Conservation (phyloP, 2,888 invertebrate genomes). For the Phymatocera aterrima region DNA sequence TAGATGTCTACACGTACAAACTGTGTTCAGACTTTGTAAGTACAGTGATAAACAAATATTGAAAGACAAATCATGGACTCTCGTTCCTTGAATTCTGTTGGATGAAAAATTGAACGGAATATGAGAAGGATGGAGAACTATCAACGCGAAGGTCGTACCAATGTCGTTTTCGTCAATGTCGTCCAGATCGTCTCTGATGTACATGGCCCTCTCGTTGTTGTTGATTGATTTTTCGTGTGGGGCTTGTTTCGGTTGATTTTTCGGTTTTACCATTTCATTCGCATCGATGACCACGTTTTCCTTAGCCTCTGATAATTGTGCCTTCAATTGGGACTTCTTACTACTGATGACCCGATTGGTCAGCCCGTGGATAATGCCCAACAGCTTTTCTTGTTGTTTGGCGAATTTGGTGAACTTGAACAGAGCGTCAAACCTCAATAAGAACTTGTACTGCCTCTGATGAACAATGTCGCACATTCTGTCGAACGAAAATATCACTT, state of each 20-base stretch:
- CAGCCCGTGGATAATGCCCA: slow-evolving; percentile 75
- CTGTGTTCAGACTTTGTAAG: background rate
- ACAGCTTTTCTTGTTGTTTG: slow-evolving; percentile 72
- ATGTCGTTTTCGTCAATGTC: slow-evolving; percentile 71
- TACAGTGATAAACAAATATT: background rate
- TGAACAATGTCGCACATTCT: slow-evolving; percentile 79
- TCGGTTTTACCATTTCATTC: slow-evolving; percentile 47
- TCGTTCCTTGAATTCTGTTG: no score
- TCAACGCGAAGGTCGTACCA: no score
- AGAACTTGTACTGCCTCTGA: slow-evolving; percentile 75
- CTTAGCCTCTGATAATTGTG: slow-evolving; percentile 40
- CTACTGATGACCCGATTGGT: slow-evolving; percentile 73
- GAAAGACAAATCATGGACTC: slow-evolving; percentile 31
- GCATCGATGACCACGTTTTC: slow-evolving; percentile 50
- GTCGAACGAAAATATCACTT: no score
- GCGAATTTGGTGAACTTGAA: slow-evolving; percentile 75
- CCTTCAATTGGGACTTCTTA: slow-evolving; percentile 58
- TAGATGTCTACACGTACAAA: background rate
- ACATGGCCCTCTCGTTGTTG: slow-evolving; percentile 54
- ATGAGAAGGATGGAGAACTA: no score
- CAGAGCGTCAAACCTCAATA: slow-evolving; percentile 73
- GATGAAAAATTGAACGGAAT: no score
- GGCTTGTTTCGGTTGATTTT: slow-evolving; percentile 28
- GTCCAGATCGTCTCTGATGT: slow-evolving; percentile 76
- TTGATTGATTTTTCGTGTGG: slow-evolving; percentile 40